These are phyloP conservation scores for Geopemphigus sp. DNA, from an alignment of 1,140 invertebrate species.

Conservation along the genomic window DNA sequence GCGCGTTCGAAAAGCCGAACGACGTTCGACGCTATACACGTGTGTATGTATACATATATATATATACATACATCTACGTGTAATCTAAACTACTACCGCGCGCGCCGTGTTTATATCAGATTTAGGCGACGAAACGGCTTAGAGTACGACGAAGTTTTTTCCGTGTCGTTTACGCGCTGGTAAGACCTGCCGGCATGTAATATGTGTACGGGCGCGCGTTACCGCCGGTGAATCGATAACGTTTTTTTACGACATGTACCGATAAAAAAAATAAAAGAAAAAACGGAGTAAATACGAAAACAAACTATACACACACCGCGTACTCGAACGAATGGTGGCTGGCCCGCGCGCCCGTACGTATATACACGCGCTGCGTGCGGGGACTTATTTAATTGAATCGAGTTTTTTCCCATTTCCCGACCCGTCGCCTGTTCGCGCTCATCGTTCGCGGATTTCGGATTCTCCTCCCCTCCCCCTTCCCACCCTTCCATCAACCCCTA, in stretches of 20 bases:
- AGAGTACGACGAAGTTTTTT: not conserved
- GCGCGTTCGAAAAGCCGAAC: not conserved
- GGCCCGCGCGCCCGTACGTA: too few species aligned
- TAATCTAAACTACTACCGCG: not conserved
- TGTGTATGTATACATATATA: too few species aligned
- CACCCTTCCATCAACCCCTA: too few species aligned
- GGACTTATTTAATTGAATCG: not conserved
- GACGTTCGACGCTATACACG: not conserved
- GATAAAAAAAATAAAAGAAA: not conserved
- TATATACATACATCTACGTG: not conserved
- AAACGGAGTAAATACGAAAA: not conserved
- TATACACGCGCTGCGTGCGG: not conserved
- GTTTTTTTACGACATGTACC: not conserved
- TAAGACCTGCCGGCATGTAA: not conserved
- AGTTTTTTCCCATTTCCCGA: too few species aligned
- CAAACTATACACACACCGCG: not conserved
- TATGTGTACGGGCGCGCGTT: not conserved
- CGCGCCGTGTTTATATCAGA: not conserved
- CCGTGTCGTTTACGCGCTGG: not conserved
- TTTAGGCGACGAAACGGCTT: constrained; percentile 15
- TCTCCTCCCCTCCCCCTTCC: not conserved
- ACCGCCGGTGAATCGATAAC: not conserved
- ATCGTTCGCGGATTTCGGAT: not conserved
- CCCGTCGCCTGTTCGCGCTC: too few species aligned
- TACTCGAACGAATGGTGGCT: too few species aligned